Evolutionary conservation across 2,888 invertebrate species (phyloP), one percentile per base, ranked within the genome.

Genomic region (Brachyptera risi): DNA sequence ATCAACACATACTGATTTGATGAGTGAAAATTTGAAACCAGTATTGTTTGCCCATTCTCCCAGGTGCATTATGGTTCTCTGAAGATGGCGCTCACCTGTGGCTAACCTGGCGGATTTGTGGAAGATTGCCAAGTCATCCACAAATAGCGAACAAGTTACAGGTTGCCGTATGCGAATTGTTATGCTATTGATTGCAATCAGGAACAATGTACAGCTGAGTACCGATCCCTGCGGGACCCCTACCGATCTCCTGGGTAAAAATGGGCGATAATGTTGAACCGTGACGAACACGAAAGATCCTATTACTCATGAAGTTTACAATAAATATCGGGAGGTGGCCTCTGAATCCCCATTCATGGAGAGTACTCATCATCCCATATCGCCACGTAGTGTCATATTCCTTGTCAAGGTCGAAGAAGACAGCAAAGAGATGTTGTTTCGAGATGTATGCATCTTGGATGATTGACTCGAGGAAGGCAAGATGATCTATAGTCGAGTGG

Each of bases 361-460:
- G 31, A 23, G 49, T 31, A 3, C 60, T 44, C 5, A 68, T 58
- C 44, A 60, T 54, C 21, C 63, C 63, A 19, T 58, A 44, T 51
- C 62, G 51, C 66, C 67, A 67, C 5, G 63, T 64, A 3, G 57
- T 63, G 31, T 66, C 65, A 51, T 67, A 66, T 1, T 60, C 63
- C 35, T 63, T 62, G 27, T 59, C 57, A 2, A 63, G 42, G 35
- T 65, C 63, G n/a, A 66, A 66, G 49, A 69, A 68, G n/a, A 68
- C 61, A 21, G 65, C 63, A 13, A 67, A 58, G 4, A 67, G 40
- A 49, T 66, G 65, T 51, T 68, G 58, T 7, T 64, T 63, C 3
- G 56, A 56, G 3, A 65, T 26, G 49, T 68, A 68, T 7, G 60
- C 66, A n/a, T 65, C 59, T 19, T 66, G 40, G 24, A 68, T 60